Evolutionary conservation across 2,888 invertebrate genomes (phyloP), one percentile per base, ranked within the genome.

Genomic region (Falcaria lacertinaria): DNA sequence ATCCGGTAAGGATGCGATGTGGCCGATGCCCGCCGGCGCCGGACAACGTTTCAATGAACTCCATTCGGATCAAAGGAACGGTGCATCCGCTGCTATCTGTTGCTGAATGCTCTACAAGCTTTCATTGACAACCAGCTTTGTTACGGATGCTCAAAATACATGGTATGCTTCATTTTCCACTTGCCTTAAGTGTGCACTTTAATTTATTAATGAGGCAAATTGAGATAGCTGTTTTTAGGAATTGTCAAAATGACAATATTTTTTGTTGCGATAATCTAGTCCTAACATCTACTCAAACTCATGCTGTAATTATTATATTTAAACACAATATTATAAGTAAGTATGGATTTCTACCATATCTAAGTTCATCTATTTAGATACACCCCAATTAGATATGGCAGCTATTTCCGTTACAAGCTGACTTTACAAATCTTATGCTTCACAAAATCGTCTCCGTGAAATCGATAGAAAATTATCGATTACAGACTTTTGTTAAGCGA

Each of bases 1-100:
- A 86, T 86, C 75, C 69, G 57, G 67, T 60, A 69, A 75, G 69
- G 80, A 74, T 73, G 76, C 62, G 64, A 59, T 64, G 62, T 45
- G 51, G 60, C 55, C 57, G 62, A 52, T 54, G 48, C 58, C 53
- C 58, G 56, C 57, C 62, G 63, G 69, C 60, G 62, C 64, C 60
- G 36, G 33, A 33, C 55, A 41, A 47, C 54, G 52, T 53, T 47
- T 52, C 55, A 57, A 41, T 57, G 56, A 50, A 55, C 60, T 48
- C 50, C 46, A 47, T 44, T 47, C 50, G 44, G 67, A 69, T 73
- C 72, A 74, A 75, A 75, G 74, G 74, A 61, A 61, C 28, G 48
- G 45, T 48, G 51, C 59, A 56, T 58, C 57, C 59, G 56, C 45
- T 48, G 19, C 51, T 46, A 47, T 46, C 55, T 50, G 56, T 48